Base-by-base conservation (phyloP, 2,113 vertebrate genomes). In the Lamprologus sp. region DNA sequence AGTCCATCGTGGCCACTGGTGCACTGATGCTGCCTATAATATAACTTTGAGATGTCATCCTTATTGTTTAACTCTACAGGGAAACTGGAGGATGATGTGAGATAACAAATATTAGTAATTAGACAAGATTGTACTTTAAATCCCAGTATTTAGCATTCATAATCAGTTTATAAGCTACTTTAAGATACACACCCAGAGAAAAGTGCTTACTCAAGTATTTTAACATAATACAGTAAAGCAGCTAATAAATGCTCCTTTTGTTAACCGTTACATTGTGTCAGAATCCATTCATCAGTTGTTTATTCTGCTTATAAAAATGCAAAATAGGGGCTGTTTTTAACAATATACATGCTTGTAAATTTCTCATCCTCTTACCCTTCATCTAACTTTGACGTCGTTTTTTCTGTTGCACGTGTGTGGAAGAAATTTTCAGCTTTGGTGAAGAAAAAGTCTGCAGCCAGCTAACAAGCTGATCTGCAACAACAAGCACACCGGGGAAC, bases 381-480 rank as follows among this genome's bases (percentile, higher is more conserved):
- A 77, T 33, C 9, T 49, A 77, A 51, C 45, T 33, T 31, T 49
- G 42, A 5, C 7, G 31, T 31, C 31, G 7, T 31, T 53, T 37
- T 12, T 7, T 33, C 5, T 49, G n/a, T 40, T 28, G 14, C 26
- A 82, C 75, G 0, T 54, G 28, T 51, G 23, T 56, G 53, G 65
- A n/a, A n/a, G n/a, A 79, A 63, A 63, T 77, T 4, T 70, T 26
- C 45, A 75, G 42, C 56, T 42, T 63, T 19, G 8, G 40, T 31
- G 54, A 54, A n/a, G 42, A 82, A 84, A 81, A 79, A 17, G 15
- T 14, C 14, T 19, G 81, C 82, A 77, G 4, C 14, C 47, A 65
- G 7, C 79, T 89, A 92, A 92, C 91, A 91, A 93, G 92, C 88
- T 89, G 87, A 86, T 94, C 40, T 55, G 88, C 82, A 83, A 65